A percentile compares a stretch with the other conserved stretches of the same genome.
Conservation (phyloP, 2,113 vertebrate species). For the Colaptes auratus region DNA sequence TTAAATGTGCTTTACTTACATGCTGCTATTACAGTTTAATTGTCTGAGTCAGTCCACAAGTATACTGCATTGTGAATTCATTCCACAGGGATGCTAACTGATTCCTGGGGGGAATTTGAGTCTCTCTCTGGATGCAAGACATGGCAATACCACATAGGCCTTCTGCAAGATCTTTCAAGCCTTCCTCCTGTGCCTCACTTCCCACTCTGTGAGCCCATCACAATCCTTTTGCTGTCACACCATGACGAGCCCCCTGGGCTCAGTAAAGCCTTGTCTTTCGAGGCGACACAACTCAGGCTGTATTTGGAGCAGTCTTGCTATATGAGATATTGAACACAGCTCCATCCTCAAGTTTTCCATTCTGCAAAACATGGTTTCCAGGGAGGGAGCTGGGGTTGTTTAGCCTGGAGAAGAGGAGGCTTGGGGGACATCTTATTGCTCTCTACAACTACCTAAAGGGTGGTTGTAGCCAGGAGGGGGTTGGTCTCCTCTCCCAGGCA, state of each 20-base stretch:
- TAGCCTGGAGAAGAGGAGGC: no score
- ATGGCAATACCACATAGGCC: background rate
- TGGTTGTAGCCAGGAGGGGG: no score
- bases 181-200: background rate
- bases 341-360: background rate
- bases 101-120: background rate
- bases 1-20: background rate
- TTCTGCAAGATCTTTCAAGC: background rate
- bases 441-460: no score
- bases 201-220: background rate
- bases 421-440: no score
- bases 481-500: no score
- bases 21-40: background rate
- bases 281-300: background rate
- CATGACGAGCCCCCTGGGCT: rapidly evolving
- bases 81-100: background rate
- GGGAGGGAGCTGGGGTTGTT: no score
- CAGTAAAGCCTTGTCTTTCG: background rate
- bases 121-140: background rate
- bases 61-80: background rate
- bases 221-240: background rate
- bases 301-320: rapidly evolving
- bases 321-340: rapidly evolving
- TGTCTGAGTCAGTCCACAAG: background rate
- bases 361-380: background rate